phyloP scores from a whole-genome alignment of 2,888 invertebrate genomes.

The Folsomia candida region DNA sequence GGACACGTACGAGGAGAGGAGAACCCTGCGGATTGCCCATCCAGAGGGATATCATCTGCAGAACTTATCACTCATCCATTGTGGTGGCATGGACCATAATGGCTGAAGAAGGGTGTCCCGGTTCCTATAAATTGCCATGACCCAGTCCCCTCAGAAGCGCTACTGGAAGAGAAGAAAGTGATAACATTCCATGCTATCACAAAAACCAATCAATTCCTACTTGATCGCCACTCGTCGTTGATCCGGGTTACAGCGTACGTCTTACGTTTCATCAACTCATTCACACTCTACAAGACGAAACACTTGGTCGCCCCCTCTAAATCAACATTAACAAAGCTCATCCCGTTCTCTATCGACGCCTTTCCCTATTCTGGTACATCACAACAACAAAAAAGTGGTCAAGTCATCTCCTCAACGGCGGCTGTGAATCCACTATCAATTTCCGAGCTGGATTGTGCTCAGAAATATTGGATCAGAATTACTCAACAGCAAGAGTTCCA shows the following conservation, averaged over 20 bases:
- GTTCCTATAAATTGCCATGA: not conserved
- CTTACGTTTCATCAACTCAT: not conserved
- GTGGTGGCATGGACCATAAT: not conserved
- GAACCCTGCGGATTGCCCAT: too few species aligned
- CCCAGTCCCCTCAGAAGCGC: not conserved
- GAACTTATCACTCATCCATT: not conserved
- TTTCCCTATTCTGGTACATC: too few species aligned
- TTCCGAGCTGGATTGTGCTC: not conserved
- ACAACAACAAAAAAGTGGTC: too few species aligned
- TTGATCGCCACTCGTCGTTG: not conserved
- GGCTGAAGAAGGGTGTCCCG: too few species aligned
- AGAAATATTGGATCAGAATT: not conserved
- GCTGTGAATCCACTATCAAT: not conserved
- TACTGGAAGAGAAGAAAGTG: not conserved
- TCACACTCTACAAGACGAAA: too few species aligned
- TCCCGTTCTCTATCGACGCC: too few species aligned
- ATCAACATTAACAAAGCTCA: too few species aligned
- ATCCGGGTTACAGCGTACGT: not conserved
- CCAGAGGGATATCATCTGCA: not conserved
- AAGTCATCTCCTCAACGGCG: too few species aligned
- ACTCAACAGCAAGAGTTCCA: not conserved
- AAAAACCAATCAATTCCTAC: not conserved
- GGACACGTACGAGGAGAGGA: not conserved
- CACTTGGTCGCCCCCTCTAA: too few species aligned
- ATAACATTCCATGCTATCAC: not conserved